Percentiles rank a stretch among this genome's conserved stretches.
These are phyloP conservation scores for Conops quadrifasciatus DNA, from an alignment of 2,888 invertebrate species.

Conservation along the genomic window DNA sequence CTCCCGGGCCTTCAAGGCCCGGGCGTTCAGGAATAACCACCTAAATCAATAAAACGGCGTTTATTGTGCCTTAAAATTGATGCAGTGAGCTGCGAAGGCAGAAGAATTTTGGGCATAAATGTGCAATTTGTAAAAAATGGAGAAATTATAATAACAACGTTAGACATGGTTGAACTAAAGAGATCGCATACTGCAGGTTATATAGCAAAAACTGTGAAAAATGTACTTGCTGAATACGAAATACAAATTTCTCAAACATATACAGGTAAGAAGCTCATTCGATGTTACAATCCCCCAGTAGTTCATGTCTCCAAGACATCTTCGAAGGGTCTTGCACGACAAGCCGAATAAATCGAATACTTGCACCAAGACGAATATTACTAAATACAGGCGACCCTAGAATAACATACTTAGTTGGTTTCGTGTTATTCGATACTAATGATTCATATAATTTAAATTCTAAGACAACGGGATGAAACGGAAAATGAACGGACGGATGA, in stretches of 20 bases:
- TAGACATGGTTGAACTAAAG: constrained; percentile 9
- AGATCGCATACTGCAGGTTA: constrained; percentile 2
- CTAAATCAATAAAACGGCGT: neutral
- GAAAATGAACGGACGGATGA: too few relatives aligned
- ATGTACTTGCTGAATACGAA: constrained; percentile 12
- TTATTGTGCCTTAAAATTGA: constrained; percentile 18
- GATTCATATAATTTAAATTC: neutral
- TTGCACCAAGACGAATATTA: too few relatives aligned
- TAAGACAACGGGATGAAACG: neutral
- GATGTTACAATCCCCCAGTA: neutral
- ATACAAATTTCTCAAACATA: constrained; percentile 11
- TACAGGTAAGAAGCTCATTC: constrained; percentile 10
- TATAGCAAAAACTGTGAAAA: neutral
- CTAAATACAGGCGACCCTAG: too few relatives aligned
- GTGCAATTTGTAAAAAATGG: constrained; percentile 6
- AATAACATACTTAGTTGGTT: too few relatives aligned
- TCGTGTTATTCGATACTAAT: too few relatives aligned
- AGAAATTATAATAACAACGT: constrained; percentile 7
- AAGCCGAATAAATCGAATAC: too few relatives aligned
- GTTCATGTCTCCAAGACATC: too few relatives aligned
- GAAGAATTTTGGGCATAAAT: constrained; percentile 9
- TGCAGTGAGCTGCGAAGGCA: constrained; percentile 7
- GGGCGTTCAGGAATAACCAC: too few relatives aligned
- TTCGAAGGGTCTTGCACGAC: neutral
- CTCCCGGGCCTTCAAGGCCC: too few relatives aligned